phyloP scores from a whole-genome alignment of 2,797 vertebrate species.

The Molossus alvarezi region DNA sequence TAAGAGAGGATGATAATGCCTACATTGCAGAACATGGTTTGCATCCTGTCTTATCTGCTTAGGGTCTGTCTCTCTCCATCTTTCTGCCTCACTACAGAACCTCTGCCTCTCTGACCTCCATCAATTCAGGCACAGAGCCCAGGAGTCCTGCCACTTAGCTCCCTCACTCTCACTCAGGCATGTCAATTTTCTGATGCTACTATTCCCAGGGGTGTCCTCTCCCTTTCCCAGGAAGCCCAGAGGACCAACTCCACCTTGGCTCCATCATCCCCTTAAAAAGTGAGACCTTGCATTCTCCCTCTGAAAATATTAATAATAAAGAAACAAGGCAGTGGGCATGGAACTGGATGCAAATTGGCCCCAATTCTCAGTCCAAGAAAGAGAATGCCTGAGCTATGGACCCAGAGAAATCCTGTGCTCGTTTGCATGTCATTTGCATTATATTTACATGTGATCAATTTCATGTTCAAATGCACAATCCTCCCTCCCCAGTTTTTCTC shows the following conservation, averaged over 20 bases:
- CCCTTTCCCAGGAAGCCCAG: not conserved
- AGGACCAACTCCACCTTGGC: not conserved
- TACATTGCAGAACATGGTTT: fast-evolving
- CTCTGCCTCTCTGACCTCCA: not conserved
- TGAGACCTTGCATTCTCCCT: slow-evolving; percentile 45
- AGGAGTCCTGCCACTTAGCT: not conserved
- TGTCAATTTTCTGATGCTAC: not conserved
- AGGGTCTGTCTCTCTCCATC: not conserved
- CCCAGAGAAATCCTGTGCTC: slow-evolving; percentile 63
- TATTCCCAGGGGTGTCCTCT: not conserved
- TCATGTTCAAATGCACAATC: slow-evolving; percentile 75
- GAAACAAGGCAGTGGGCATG: slow-evolving; percentile 13
- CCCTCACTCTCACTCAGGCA: not conserved
- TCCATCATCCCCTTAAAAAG: not conserved
- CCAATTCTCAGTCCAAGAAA: slow-evolving; percentile 68
- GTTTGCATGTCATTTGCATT: slow-evolving; percentile 86
- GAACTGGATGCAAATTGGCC: slow-evolving; percentile 73
- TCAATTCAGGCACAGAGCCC: not conserved
- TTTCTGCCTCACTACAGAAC: not conserved
- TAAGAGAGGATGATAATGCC: not conserved
- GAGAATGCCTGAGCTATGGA: slow-evolving; percentile 65
- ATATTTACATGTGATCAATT: slow-evolving; percentile 85
- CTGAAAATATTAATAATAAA: slow-evolving; percentile 64
- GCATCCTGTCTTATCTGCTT: not conserved
- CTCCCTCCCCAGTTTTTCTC: slow-evolving; percentile 55